phyloP scores from a whole-genome alignment of 53 echinoderm and acorn worm species.

The Luidia sarsii region DNA sequence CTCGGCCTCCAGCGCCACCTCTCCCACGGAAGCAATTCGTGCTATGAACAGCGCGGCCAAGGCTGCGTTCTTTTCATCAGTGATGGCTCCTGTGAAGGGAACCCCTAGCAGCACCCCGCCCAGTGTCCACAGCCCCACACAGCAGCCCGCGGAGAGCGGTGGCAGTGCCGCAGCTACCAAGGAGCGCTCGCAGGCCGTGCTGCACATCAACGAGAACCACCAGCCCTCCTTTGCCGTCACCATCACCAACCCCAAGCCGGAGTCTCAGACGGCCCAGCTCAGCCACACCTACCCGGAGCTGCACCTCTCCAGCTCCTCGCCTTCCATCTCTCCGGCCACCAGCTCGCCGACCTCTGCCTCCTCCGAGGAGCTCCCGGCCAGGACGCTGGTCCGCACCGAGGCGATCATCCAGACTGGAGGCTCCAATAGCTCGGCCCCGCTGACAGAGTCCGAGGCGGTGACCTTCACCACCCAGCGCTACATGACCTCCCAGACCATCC shows the following conservation, averaged over 20 bases:
- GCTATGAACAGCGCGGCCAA: slow-evolving; percentile 67
- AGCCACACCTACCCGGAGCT: slow-evolving; percentile 32
- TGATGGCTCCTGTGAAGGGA: slow-evolving; percentile 55
- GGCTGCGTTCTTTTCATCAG: slow-evolving; percentile 69
- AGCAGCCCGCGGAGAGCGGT: slow-evolving; percentile 8
- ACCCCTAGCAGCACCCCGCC: background rate
- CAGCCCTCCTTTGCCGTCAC: slow-evolving; percentile 71
- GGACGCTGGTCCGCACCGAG: slow-evolving; percentile 34
- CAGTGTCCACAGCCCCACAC: slow-evolving; percentile 38
- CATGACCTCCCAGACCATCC: slow-evolving; percentile 40
- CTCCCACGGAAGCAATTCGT: slow-evolving; percentile 85
- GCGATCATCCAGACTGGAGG: slow-evolving; percentile 47
- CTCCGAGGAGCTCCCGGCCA: slow-evolving; percentile 35
- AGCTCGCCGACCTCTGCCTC: slow-evolving; percentile 38
- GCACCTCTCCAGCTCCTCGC: slow-evolving; percentile 45
- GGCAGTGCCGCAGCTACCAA: no score
- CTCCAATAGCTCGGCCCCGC: background rate
- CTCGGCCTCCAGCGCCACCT: slow-evolving; percentile 38
- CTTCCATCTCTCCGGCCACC: slow-evolving; percentile 56
- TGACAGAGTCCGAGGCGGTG: background rate
- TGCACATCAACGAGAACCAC: slow-evolving; percentile 55
- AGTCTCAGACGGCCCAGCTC: slow-evolving; percentile 34
- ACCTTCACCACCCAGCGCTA: slow-evolving; percentile 45
- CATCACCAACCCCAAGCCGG: slow-evolving; percentile 72
- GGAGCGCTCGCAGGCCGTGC: slow-evolving; percentile 58